Base-by-base conservation (phyloP, 1,140 invertebrate species). In the Parasteatoda tepidariorum region DNA sequence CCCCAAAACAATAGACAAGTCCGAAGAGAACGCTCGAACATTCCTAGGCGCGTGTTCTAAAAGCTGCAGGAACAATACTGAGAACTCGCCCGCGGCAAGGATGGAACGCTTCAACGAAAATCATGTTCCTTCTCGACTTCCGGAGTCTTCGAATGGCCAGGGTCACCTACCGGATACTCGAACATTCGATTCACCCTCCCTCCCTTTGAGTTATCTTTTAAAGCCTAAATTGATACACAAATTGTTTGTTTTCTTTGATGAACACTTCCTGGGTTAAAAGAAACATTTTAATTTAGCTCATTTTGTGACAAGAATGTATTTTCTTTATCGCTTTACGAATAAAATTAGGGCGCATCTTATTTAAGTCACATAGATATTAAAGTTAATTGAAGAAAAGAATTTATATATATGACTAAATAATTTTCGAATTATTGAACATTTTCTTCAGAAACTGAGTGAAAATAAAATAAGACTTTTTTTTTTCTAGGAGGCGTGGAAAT, bases 11-110 rank as follows among this genome's bases (percentile, higher is more conserved):
- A 78, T 78, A 38, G 74, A 59, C 15, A 59, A 59, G 55, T n/a
- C n/a, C 55, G n/a, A 11, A 22, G n/a, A 22, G 11, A n/a, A 31
- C 73, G 33, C 24, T 57, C 31, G 38, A 61, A 26, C 28, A 62
- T 24, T 34, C 61, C 41, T 64, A 38, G 66, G 48, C 66, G 71
- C 54, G 24, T 28, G 1, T 18, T n/a, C 11, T n/a, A 38, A 18
- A 7, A 5, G 34, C 41, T n/a, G 33, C 57, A 24, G 5, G 76
- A 82, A 82, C 78, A 82, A 82, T 82, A 82, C 78, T 82, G 78
- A 82, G 78, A 82, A 82, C 48, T 67, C 26, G 78, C 66, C 54
- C 66, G 33, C 55, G 64, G 66, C 33, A 13, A 6, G 22, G 70
- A 28, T 7, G 54, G 38, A 24, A 33, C 61, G 6, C 30, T 66